Conservation (phyloP, 2,113 vertebrate species). For the Melanerpes aurifrons region DNA sequence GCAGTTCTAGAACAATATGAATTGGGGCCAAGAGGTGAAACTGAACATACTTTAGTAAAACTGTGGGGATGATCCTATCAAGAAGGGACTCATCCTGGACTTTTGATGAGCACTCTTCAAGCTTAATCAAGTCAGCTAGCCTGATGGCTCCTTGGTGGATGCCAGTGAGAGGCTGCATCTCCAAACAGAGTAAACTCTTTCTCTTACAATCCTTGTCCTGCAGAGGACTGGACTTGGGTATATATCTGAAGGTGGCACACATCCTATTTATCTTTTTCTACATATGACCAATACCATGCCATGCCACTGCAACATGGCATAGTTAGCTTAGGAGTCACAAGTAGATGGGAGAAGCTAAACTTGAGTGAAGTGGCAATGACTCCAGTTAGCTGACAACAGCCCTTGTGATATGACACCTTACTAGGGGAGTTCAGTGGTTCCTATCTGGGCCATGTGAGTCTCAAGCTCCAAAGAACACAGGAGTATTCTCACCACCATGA, state of each 20-base stretch:
- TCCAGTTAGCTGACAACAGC: neutral
- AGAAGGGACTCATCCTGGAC: neutral
- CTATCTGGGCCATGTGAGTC: neutral
- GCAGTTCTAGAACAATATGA: neutral
- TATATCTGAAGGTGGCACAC: neutral
- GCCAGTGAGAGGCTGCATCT: neutral
- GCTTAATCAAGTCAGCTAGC: neutral
- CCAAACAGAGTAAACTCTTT: neutral
- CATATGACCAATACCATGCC: fast-evolving
- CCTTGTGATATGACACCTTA: neutral
- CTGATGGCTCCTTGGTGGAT: neutral
- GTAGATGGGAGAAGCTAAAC: neutral
- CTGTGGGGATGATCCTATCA: neutral
- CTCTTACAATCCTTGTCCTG: neutral
- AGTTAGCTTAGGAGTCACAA: neutral
- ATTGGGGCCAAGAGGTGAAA: neutral
- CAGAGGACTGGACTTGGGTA: neutral
- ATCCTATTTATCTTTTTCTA: neutral
- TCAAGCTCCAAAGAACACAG: neutral
- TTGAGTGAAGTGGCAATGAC: neutral
- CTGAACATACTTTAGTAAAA: neutral
- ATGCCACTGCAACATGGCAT: fast-evolving
- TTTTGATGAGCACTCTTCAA: neutral
- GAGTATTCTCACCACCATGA: neutral
- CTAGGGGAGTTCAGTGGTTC: neutral